phyloP scores from a whole-genome alignment of 2,888 invertebrate species.

The Brenthis ino region DNA sequence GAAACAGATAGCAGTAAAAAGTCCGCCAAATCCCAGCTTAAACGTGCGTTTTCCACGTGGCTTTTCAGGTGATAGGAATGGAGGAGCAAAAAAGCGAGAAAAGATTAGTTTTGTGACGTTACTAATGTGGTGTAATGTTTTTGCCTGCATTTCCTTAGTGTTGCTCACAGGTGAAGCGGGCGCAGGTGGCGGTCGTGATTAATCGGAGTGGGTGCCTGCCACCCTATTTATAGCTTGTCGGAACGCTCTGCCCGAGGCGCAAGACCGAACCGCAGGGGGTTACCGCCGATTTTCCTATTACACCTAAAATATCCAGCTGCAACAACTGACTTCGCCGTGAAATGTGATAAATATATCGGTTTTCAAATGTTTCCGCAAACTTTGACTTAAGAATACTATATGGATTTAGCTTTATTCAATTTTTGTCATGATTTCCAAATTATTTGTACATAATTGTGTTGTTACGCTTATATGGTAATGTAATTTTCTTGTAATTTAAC shows the following conservation, averaged over 20 bases:
- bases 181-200: conserved; percentile 70
- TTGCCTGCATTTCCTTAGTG: conserved; percentile 52
- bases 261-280: conserved; percentile 59
- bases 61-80: conserved; percentile 37
- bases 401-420: not conserved
- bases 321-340: conserved; percentile 38
- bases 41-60: conserved; percentile 35
- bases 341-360: conserved; percentile 39
- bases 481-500: too few species aligned
- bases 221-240: conserved; percentile 68
- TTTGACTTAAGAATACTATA: conserved; percentile 30
- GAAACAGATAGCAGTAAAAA: conserved; percentile 31
- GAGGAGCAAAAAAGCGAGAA: conserved; percentile 37
- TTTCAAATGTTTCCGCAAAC: conserved; percentile 31
- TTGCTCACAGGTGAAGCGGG: conserved; percentile 54
- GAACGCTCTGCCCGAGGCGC: conserved; percentile 53
- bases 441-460: too few species aligned
- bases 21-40: conserved; percentile 33
- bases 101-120: conserved; percentile 52
- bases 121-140: conserved; percentile 59
- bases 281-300: conserved; percentile 46
- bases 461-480: too few species aligned
- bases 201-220: conserved; percentile 59
- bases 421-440: too few species aligned
- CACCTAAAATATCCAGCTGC: conserved; percentile 48